Conservation (phyloP, 2,888 invertebrate species). For the Pantelozetes paolii region DNA sequence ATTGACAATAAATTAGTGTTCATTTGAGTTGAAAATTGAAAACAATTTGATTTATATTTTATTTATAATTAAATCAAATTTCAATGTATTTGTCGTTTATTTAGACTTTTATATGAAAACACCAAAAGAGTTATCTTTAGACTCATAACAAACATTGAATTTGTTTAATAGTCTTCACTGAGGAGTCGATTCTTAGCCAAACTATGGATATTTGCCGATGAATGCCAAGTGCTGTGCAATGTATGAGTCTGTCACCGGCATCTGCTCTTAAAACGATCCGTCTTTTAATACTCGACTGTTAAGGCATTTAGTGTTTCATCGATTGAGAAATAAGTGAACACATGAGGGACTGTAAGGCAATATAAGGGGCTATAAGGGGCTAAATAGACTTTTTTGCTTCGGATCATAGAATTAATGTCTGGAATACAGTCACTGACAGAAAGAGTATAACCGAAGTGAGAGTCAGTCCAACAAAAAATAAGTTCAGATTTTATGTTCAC, state of each 20-base stretch:
- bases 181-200: too few relatives aligned
- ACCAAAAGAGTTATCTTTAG: too few relatives aligned
- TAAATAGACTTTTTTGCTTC: constrained; percentile 15
- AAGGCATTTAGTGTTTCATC: constrained; percentile 22
- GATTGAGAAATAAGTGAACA: constrained; percentile 20
- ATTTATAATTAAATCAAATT: too few relatives aligned
- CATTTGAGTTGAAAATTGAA: too few relatives aligned
- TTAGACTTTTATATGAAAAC: too few relatives aligned
- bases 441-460: neutral
- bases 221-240: constrained; percentile 7
- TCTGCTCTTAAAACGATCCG: constrained; percentile 20
- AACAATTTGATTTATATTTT: too few relatives aligned
- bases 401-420: neutral
- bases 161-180: too few relatives aligned
- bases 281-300: constrained; percentile 29
- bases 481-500: neutral
- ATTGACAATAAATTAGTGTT: too few relatives aligned
- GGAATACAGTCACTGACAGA: constrained; percentile 6
- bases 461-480: neutral
- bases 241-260: constrained; percentile 2
- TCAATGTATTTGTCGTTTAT: too few relatives aligned
- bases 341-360: too few relatives aligned
- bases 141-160: too few relatives aligned
- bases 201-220: neutral
- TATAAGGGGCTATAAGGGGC: too few relatives aligned